These are phyloP conservation scores for Turritopsis rubra DNA, from an alignment of 30 jellyfish, hydroid and myxozoan genomes.

Conservation along the genomic window DNA sequence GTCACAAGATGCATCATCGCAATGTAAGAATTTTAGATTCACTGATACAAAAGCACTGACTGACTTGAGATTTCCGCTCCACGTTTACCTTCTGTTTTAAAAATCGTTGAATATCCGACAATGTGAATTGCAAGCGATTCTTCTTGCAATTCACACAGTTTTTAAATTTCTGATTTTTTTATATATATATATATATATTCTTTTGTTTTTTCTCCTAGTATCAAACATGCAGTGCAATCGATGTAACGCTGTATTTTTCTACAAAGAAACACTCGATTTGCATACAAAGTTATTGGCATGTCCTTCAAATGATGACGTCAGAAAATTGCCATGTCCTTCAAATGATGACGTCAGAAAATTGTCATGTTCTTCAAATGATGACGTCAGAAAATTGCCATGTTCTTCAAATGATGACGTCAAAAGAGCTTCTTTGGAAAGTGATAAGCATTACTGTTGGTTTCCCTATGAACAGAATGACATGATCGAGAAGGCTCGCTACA, in stretches of 20 bases:
- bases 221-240: constrained; percentile 5
- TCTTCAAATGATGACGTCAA: background rate
- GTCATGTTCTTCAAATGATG: background rate
- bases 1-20: background rate
- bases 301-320: background rate
- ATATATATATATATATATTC: too few relatives aligned
- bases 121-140: too few relatives aligned
- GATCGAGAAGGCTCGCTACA: background rate
- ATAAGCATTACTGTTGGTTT: background rate
- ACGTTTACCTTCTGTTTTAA: too few relatives aligned
- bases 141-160: too few relatives aligned
- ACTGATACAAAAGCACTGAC: too few relatives aligned
- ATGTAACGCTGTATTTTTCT: constrained; percentile 17
- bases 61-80: too few relatives aligned
- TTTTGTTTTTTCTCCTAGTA: constrained; percentile 1
- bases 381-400: background rate
- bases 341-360: background rate
- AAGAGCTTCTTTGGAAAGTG: background rate
- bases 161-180: too few relatives aligned
- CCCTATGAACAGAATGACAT: background rate
- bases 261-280: constrained; percentile 20
- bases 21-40: background rate
- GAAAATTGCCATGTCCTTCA: background rate
- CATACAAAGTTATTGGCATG: background rate
- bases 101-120: too few relatives aligned